Evolutionary conservation across 2,797 vertebrate species (phyloP).

Genomic region (Gymnodraco acuticeps): DNA sequence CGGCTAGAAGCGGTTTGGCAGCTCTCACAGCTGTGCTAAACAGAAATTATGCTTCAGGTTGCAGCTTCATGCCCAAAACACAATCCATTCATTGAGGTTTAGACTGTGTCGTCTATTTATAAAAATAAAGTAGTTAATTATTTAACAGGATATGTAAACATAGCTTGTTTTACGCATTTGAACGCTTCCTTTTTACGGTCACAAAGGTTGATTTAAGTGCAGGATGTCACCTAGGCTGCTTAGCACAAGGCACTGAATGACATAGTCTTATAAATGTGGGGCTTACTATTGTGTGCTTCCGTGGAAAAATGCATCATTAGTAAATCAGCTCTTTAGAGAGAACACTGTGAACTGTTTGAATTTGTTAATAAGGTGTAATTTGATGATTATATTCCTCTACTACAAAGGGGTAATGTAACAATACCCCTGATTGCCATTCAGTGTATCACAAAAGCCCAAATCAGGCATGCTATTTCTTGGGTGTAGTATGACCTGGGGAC

Average conservation of each 20-base stretch:
- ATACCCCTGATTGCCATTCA: not conserved
- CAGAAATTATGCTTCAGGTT: not conserved
- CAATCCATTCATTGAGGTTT: not conserved
- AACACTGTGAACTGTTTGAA: not conserved
- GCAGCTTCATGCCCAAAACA: not conserved
- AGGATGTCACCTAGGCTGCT: not conserved
- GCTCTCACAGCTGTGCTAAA: not conserved
- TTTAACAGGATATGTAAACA: not conserved
- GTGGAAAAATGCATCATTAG: not conserved
- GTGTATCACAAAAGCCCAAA: constrained; percentile 1
- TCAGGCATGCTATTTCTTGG: not conserved
- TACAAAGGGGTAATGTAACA: not conserved
- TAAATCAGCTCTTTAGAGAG: not conserved
- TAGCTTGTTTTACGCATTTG: not conserved
- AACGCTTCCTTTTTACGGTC: not conserved
- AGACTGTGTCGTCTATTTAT: not conserved
- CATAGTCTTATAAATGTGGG: not conserved
- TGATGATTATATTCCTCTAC: constrained; percentile 4
- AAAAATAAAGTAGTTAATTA: not conserved
- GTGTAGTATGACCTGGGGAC: not conserved
- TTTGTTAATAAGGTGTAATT: constrained; percentile 8
- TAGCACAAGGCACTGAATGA: not conserved
- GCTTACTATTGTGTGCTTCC: not conserved
- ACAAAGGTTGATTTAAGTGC: not conserved
- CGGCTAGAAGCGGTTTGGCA: not conserved